Evolutionary conservation across 2,797 vertebrate species (phyloP), one percentile per base, ranked within the genome.

Genomic region (Pachyuromys duprasi): DNA sequence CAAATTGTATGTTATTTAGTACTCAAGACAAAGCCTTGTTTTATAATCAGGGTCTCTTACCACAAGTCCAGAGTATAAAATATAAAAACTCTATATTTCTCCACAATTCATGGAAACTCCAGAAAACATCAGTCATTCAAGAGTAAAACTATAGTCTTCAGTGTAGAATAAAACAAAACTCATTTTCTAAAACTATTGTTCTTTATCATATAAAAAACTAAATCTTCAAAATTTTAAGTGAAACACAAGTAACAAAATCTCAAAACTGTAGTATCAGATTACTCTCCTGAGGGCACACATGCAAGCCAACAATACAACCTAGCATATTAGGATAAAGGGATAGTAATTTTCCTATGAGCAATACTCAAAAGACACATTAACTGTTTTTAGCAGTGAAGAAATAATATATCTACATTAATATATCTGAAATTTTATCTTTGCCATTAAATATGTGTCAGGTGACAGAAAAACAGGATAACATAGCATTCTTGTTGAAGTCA

Each of bases 191-290:
- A 93, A 90, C 81, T 92, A 94, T 57, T 91, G 20, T 5, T 65
- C 33, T 84, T 89, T 53, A 87, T 74, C 80, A 93, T 33, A 53
- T 83, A 92, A 86, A 63, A 18, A 93, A 39, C 8, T 67, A 93
- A 84, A 96, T 86, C 89, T 75, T 92, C 36, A 80, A 42, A 95
- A 93, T 7, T 95, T 12, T 84, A 95, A 95, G 20, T 53, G 95
- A 93, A 95, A 76, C 39, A 62, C 22, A 75, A 42, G 36, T 92
- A 81, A 82, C 28, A 96, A 93, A 95, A 79, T 86, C 9, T 26
- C 18, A 0, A 9, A 92, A 42, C 89, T 6, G 15, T 13, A 82
- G 14, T 33, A 63, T 20, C 45, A 28, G 62, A 86, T 55, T 89
- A 22, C 17, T 81, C 78, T 62, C 60, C 95, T 36, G 74, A 15